A percentile compares a stretch with the other conserved stretches of the same genome.
Conservation (phyloP, 2,888 invertebrate species). For the Euzetes globulus region DNA sequence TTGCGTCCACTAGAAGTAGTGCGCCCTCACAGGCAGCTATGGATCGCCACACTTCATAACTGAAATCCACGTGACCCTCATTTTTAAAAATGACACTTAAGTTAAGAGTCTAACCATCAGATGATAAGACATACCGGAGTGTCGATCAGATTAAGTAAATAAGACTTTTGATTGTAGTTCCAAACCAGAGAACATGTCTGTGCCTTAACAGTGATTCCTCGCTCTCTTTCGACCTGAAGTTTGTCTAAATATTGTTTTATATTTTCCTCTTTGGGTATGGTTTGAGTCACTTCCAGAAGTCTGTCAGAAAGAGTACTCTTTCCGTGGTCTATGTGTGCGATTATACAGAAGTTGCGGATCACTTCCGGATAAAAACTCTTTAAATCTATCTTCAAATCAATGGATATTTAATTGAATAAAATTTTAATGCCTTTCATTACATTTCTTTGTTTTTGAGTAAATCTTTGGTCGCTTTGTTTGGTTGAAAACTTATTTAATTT, state of each 20-base stretch:
- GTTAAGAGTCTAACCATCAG: not conserved
- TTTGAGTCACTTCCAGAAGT: slow-evolving; percentile 81
- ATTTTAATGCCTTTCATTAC: not conserved
- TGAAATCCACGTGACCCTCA: slow-evolving; percentile 90
- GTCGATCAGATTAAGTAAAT: slow-evolving; percentile 88
- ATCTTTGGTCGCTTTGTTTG: not conserved
- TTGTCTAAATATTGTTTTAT: slow-evolving; percentile 50
- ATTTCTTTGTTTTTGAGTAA: not conserved
- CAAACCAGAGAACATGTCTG: slow-evolving; percentile 80
- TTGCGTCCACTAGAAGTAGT: slow-evolving; percentile 87
- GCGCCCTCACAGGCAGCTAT: slow-evolving; percentile 90
- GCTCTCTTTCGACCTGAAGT: slow-evolving; percentile 76
- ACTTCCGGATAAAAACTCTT: not conserved
- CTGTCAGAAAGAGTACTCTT: slow-evolving; percentile 95
- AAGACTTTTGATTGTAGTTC: slow-evolving; percentile 56
- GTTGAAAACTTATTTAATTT: not conserved
- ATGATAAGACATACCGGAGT: slow-evolving; percentile 58
- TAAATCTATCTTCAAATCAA: slow-evolving; percentile 2
- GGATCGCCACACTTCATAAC: slow-evolving; percentile 87
- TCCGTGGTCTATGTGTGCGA: slow-evolving; percentile 98
- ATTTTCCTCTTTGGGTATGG: slow-evolving; percentile 46
- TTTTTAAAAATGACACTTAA: slow-evolving; percentile 17
- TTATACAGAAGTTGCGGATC: slow-evolving; percentile 65
- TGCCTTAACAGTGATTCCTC: slow-evolving; percentile 97
- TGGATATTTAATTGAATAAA: not conserved